phyloP scores from a whole-genome alignment of 2,797 vertebrate genomes.

The Pseudomugil tenellus region DNA sequence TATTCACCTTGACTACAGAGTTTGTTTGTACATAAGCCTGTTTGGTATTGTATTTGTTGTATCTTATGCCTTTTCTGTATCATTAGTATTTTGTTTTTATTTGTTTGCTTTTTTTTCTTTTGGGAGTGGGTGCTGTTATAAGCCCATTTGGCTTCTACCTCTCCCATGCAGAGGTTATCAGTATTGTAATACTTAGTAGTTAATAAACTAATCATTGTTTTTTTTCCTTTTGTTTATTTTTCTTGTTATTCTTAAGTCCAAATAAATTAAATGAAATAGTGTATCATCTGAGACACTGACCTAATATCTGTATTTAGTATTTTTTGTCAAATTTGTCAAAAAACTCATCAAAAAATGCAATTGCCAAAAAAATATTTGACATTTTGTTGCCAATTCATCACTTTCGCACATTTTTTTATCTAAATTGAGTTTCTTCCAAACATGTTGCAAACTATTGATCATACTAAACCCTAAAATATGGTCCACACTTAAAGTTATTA shows the following conservation, averaged over 20 bases:
- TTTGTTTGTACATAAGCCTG: too few relatives aligned
- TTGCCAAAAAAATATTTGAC: neutral
- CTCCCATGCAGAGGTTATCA: too few relatives aligned
- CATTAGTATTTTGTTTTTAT: too few relatives aligned
- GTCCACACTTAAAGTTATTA: neutral
- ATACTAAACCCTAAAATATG: neutral
- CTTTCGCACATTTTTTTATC: neutral
- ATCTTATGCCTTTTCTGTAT: too few relatives aligned
- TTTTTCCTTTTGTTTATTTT: too few relatives aligned
- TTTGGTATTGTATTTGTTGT: too few relatives aligned
- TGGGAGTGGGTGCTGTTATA: too few relatives aligned
- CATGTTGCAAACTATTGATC: neutral
- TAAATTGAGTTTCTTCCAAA: neutral
- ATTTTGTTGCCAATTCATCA: neutral
- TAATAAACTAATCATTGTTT: too few relatives aligned
- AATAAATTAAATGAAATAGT: neutral
- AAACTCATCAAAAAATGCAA: neutral
- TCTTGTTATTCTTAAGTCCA: neutral
- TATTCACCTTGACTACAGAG: too few relatives aligned
- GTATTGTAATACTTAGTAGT: too few relatives aligned
- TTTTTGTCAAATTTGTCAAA: neutral
- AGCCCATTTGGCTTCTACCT: too few relatives aligned
- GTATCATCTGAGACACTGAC: neutral
- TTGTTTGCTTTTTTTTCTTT: too few relatives aligned
- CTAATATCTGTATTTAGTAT: neutral